These are phyloP conservation scores for Prunella himalayana DNA, from an alignment of 2,113 vertebrate genomes.

Conservation along the genomic window DNA sequence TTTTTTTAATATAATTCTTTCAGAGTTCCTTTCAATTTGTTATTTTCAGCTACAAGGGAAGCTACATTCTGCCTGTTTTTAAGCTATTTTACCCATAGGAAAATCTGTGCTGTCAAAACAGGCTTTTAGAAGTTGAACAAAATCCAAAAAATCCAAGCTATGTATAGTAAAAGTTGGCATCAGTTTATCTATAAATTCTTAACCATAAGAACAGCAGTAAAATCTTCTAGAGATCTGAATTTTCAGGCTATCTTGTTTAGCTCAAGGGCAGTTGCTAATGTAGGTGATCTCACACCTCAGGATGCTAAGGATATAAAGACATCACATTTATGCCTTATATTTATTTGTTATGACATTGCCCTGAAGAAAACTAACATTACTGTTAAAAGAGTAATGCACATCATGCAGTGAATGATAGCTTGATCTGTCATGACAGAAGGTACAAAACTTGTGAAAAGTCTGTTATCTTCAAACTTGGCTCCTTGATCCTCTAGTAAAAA, in stretches of 20 bases:
- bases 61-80: conserved; percentile 1
- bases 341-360: conserved; percentile 64
- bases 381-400: conserved; percentile 37
- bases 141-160: conserved; percentile 22
- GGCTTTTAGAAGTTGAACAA: conserved; percentile 59
- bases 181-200: conserved; percentile 41
- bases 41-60: conserved; percentile 5
- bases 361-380: conserved; percentile 54
- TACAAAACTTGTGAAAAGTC: conserved; percentile 32
- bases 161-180: conserved; percentile 31
- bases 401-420: background rate
- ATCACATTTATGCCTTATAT: conserved; percentile 41
- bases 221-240: conserved; percentile 9
- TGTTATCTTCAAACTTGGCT: conserved; percentile 32
- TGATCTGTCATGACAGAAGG: conserved; percentile 56
- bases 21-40: background rate
- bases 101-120: conserved; percentile 59
- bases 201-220: background rate
- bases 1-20: background rate
- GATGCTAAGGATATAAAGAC: conserved; percentile 36
- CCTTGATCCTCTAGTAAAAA: conserved; percentile 12
- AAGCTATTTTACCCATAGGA: conserved; percentile 36
- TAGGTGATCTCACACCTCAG: conserved; percentile 47
- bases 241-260: conserved; percentile 32
- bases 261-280: conserved; percentile 45